Evolutionary conservation across 2,888 invertebrate genomes (phyloP), one percentile per base, ranked within the genome.

Genomic region (Conomelus anceps): DNA sequence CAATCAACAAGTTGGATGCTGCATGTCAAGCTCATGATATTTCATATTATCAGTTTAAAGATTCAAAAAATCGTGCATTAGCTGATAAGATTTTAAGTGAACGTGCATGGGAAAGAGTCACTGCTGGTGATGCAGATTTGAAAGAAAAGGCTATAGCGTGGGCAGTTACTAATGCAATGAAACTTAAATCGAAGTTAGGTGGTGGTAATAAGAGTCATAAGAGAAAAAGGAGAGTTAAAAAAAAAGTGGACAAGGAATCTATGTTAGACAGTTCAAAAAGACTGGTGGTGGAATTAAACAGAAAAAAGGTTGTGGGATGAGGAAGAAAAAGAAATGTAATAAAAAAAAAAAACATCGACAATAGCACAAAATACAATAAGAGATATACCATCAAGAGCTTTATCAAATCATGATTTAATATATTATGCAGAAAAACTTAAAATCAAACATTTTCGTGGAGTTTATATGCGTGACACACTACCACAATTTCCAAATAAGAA

Each of bases 401-500:
- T 89, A 84, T 86, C 85, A 17, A 24, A 85, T 26, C 85, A 26
- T 22, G 89, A 85, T 11, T 34, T 89, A 4, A 3, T 29, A 6
- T 29, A 85, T 34, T 89, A 85, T 24, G 89, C 29, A 23, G 7
- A 22, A 24, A 23, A 84, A 22, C n/a, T n/a, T n/a, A 26, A 26
- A 26, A 7, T 26, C 6, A 26, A 26, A 26, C 4, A 26, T 26
- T 26, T 11, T 26, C 26, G 26, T 26, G 11, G 26, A 7, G 26
- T 26, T 26, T 26, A 7, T 26, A 26, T 26, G 26, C n/a, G n/a
- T n/a, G n/a, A n/a, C n/a, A n/a, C n/a, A n/a, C n/a, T n/a, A n/a
- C n/a, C n/a, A n/a, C n/a, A n/a, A n/a, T n/a, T n/a, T n/a, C n/a
- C 87, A 26, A 88, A 89, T 88, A 24, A 84, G 29, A 20, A 22